Evolutionary conservation across 2,888 invertebrate genomes (phyloP).

Genomic region (Hedya salicella): DNA sequence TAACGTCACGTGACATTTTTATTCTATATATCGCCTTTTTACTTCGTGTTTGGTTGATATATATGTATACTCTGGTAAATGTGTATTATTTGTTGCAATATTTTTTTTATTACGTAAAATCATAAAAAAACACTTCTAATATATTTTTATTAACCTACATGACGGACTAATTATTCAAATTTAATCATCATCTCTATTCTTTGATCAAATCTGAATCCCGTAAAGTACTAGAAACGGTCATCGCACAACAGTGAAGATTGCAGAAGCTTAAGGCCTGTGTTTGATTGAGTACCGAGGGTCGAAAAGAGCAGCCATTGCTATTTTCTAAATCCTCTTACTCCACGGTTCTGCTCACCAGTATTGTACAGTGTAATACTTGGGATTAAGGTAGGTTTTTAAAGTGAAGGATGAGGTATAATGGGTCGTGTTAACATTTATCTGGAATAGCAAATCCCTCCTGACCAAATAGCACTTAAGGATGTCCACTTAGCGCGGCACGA

Average conservation of each 20-base stretch:
- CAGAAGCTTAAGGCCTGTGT: constrained; percentile 57
- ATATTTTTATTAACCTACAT: too few relatives aligned
- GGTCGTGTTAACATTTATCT: background rate
- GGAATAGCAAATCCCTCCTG: constrained; percentile 70
- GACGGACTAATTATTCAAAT: too few relatives aligned
- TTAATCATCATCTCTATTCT: too few relatives aligned
- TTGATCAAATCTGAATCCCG: background rate
- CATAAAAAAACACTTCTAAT: background rate
- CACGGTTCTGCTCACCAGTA: too few relatives aligned
- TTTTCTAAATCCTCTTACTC: background rate
- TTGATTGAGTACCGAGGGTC: constrained; percentile 77
- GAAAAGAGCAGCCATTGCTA: constrained; percentile 77
- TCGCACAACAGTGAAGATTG: constrained; percentile 27
- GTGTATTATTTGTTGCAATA: background rate
- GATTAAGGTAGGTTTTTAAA: background rate
- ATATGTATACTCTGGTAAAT: too few relatives aligned
- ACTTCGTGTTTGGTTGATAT: too few relatives aligned
- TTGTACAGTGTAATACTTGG: background rate
- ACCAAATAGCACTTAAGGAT: constrained; percentile 81
- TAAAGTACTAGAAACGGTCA: constrained; percentile 58
- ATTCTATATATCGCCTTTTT: too few relatives aligned
- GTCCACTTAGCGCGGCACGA: constrained; percentile 77
- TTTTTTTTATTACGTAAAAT: background rate
- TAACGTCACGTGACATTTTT: too few relatives aligned
- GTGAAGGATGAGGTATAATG: background rate